Conservation (phyloP, 2,113 vertebrate genomes). For the Himantopus leucocephalus region DNA sequence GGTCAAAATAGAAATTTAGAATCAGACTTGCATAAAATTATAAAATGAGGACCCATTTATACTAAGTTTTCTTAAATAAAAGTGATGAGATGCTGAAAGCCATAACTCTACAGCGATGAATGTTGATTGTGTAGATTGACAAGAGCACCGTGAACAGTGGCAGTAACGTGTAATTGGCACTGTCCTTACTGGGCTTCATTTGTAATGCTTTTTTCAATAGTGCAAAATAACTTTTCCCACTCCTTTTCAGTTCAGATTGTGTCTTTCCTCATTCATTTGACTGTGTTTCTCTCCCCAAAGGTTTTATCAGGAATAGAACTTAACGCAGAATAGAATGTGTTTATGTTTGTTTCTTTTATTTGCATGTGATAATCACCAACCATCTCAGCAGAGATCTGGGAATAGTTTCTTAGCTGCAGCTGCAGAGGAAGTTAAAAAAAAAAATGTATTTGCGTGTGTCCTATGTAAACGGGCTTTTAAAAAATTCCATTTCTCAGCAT, state of each 20-base stretch:
- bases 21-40: background rate
- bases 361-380: conserved; percentile 16
- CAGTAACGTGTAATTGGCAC: background rate
- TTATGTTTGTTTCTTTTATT: conserved; percentile 51
- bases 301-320: conserved; percentile 14
- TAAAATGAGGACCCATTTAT: background rate
- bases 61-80: background rate
- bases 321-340: background rate
- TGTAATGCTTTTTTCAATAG: background rate
- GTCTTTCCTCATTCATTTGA: background rate
- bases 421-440: conserved; percentile 46
- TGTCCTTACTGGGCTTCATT: background rate
- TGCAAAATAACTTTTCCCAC: background rate
- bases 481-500: conserved; percentile 16
- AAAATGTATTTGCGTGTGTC: background rate
- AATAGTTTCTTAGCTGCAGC: conserved; percentile 58
- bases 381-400: conserved; percentile 52
- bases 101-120: background rate
- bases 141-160: background rate
- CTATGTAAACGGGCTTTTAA: conserved; percentile 13
- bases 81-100: background rate
- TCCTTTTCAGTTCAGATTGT: background rate
- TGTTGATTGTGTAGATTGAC: background rate
- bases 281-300: background rate
- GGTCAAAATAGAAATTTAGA: background rate